These are phyloP conservation scores for Pteronura brasiliensis DNA, from an alignment of 2,113 vertebrate genomes.

Conservation along the genomic window DNA sequence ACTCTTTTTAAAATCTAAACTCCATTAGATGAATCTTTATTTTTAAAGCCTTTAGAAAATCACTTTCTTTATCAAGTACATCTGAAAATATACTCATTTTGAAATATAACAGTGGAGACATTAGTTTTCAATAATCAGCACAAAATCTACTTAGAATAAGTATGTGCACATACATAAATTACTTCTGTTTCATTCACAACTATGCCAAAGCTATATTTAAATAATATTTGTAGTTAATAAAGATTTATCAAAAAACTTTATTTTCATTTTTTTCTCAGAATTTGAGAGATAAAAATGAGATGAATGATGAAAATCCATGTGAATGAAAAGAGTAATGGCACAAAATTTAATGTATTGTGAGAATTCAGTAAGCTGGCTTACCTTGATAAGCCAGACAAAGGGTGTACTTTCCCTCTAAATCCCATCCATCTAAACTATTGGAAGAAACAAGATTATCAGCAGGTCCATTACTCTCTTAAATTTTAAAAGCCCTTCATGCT, in stretches of 20 bases:
- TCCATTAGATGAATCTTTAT: neutral
- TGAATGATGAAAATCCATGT: neutral
- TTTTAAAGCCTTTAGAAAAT: neutral
- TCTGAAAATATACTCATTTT: neutral
- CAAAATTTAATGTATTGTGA: neutral
- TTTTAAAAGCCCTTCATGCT: neutral
- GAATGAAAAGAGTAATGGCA: neutral
- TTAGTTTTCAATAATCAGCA: neutral
- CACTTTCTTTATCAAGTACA: neutral
- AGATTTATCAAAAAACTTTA: neutral
- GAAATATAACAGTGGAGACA: neutral
- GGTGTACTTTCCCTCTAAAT: neutral
- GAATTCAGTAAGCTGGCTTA: neutral
- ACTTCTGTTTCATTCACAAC: neutral
- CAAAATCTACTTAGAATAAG: neutral
- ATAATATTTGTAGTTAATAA: neutral
- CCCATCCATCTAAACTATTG: neutral
- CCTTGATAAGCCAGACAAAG: neutral
- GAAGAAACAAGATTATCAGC: neutral
- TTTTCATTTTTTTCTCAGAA: neutral
- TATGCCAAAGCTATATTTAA: neutral
- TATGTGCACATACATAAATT: neutral
- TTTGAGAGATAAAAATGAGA: neutral
- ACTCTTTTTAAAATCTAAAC: conserved; percentile 5
- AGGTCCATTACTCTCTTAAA: neutral